Evolutionary conservation across 2,888 invertebrate genomes (phyloP).

Genomic region (Dynastes grantii): DNA sequence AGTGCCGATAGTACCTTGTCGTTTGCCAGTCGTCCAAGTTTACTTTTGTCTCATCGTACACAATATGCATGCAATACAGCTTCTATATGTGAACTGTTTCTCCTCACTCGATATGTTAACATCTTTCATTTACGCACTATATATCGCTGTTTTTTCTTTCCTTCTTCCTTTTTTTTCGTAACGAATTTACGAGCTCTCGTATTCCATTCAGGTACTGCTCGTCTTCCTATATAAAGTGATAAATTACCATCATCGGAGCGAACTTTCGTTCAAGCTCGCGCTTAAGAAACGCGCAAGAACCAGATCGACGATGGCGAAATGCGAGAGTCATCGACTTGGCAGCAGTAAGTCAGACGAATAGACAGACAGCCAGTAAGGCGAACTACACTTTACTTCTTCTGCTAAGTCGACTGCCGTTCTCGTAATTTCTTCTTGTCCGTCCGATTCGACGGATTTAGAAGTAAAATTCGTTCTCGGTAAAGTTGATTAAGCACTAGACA

Average conservation of each 20-base stretch:
- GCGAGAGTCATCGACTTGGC: not conserved
- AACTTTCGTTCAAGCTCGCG: slow-evolving; percentile 27
- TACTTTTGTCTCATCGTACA: too few relatives aligned
- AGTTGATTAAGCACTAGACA: slow-evolving; percentile 30
- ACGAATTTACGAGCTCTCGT: slow-evolving; percentile 30
- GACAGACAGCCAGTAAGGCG: not conserved
- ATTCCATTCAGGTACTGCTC: slow-evolving; percentile 29
- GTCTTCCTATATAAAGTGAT: slow-evolving; percentile 43
- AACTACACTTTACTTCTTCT: too few relatives aligned
- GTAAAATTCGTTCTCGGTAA: slow-evolving; percentile 40
- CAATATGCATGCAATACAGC: too few relatives aligned
- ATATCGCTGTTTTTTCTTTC: not conserved
- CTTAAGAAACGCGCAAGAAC: slow-evolving; percentile 15
- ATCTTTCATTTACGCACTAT: slow-evolving; percentile 18
- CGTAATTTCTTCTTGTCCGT: slow-evolving; percentile 15
- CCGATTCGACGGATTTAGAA: slow-evolving; percentile 10
- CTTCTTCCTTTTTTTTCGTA: not conserved
- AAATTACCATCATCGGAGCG: slow-evolving; percentile 31
- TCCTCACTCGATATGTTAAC: not conserved
- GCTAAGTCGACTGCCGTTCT: not conserved
- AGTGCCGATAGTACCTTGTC: too few relatives aligned
- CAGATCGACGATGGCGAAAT: slow-evolving; percentile 31
- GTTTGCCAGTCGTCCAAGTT: too few relatives aligned
- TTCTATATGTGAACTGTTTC: too few relatives aligned
- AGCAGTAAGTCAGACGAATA: not conserved